phyloP scores from a whole-genome alignment of 1,140 invertebrate species.

The Drosophila pallidifrons region DNA sequence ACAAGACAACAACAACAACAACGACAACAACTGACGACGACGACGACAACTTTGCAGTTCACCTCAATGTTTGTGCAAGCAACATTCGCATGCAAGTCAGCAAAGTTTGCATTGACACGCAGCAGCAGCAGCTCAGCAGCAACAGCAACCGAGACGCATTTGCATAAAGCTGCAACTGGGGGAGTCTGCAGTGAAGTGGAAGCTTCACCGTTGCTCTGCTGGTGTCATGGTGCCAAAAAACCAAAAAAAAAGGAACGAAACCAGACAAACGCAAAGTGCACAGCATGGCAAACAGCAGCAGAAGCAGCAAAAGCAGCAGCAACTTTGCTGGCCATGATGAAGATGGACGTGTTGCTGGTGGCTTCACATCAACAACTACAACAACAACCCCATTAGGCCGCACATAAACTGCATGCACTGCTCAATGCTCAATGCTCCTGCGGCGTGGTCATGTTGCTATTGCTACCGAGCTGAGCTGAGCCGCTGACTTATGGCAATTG shows the following conservation, averaged over 20 bases:
- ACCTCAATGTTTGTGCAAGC: slow-evolving; percentile 83
- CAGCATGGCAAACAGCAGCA: slow-evolving; percentile 56
- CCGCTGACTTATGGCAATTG: slow-evolving; percentile 82
- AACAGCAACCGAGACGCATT: slow-evolving; percentile 54
- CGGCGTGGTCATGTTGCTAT: slow-evolving; percentile 80
- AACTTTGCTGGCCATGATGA: slow-evolving; percentile 65
- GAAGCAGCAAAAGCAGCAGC: slow-evolving; percentile 43
- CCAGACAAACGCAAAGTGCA: slow-evolving; percentile 75
- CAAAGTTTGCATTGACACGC: slow-evolving; percentile 84
- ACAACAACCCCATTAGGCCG: slow-evolving; percentile 75
- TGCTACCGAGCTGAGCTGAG: slow-evolving; percentile 71
- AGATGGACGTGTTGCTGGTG: slow-evolving; percentile 83
- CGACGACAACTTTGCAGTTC: slow-evolving; percentile 79
- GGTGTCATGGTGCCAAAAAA: slow-evolving; percentile 79
- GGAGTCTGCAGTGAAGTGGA: slow-evolving; percentile 21
- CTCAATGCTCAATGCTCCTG: slow-evolving; percentile 68
- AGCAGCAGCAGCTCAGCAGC: slow-evolving; percentile 41
- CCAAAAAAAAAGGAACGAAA: slow-evolving; percentile 52
- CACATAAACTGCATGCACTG: slow-evolving; percentile 78
- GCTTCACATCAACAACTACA: slow-evolving; percentile 67
- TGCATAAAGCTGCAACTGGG: slow-evolving; percentile 71
- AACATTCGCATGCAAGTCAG: slow-evolving; percentile 84
- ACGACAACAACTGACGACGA: slow-evolving; percentile 42
- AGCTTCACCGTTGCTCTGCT: slow-evolving; percentile 55
- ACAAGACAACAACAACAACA: slow-evolving; percentile 68